Base-by-base conservation (phyloP, 1,140 invertebrate genomes). In the Cyclina sinensis region DNA sequence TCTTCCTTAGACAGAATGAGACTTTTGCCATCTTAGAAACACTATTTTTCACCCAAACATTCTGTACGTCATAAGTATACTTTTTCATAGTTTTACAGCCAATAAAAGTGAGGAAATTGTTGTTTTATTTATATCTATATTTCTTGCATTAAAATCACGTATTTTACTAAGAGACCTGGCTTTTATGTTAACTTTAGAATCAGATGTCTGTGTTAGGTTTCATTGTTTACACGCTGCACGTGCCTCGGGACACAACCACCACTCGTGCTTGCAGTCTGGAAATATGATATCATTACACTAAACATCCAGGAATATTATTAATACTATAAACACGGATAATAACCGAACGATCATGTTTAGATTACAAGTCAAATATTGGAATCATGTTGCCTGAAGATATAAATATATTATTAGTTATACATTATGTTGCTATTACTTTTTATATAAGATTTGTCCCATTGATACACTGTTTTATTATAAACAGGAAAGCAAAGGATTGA, bases 291-390 rank as follows among this genome's bases (percentile, higher is more conserved):
- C 37, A 70, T 70, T 70, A 70, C 65, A 37, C 65, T 70, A 70
- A 70, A 70, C 65, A 70, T 70, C 65, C 65, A 32, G 4, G 9
- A 70, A 70, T 39, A 70, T 30, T 70, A 70, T 27, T 70, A 70
- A 37, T 70, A 70, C 35, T 70, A 35, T 70, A 70, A 70, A 70
- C 65, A 70, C 12, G 11, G 35, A 70, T 70, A 70, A 70, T 70
- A 70, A 70, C 35, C 37, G 32, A 27, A 70, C 21, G 32, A 39
- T 70, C 4, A 30, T 70, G 65, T 70, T 70, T 70, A 70, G 32
- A 70, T 70, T 70, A 70, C 65, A 35, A 70, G 65, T 70, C 65
- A 70, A 62, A 70, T 70, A 70, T 37, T 70, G 65, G 21, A 70
- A 37, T 70, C 32, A 37, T 37, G 37, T 18, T 18, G 18, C 27